Conservation (phyloP, 2,797 vertebrate species). For the Micrastur ruficollis region DNA sequence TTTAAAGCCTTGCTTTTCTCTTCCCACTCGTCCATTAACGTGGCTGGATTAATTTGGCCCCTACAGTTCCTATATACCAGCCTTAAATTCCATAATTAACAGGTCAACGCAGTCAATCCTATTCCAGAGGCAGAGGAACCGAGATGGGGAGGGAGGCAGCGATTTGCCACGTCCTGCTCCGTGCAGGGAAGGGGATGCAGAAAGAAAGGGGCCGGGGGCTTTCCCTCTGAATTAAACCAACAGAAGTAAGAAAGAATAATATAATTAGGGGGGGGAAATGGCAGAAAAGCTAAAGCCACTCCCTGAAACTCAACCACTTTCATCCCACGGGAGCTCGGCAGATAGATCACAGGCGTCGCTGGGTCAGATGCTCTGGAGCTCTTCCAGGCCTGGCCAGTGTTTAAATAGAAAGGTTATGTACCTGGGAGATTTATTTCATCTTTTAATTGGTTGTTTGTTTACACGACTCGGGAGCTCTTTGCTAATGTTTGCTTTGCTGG, state of each 20-base stretch:
- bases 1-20: neutral
- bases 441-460: conserved; percentile 57
- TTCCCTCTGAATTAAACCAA: neutral
- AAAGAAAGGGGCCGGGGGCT: neutral
- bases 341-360: neutral
- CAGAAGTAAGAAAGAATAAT: neutral
- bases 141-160: neutral
- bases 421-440: conserved; percentile 39
- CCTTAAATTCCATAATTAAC: neutral
- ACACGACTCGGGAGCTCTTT: neutral
- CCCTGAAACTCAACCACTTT: neutral
- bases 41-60: neutral
- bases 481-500: conserved; percentile 19
- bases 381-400: neutral
- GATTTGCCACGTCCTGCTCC: neutral
- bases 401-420: conserved; percentile 37
- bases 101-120: accelerated
- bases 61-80: accelerated
- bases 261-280: neutral
- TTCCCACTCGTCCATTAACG: neutral
- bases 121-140: neutral
- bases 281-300: neutral
- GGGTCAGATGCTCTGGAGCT: conserved; percentile 16
- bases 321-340: neutral
- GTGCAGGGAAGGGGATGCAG: accelerated